Evolutionary conservation across 2,888 invertebrate species (phyloP).

Genomic region (Drosophila anomalata): DNA sequence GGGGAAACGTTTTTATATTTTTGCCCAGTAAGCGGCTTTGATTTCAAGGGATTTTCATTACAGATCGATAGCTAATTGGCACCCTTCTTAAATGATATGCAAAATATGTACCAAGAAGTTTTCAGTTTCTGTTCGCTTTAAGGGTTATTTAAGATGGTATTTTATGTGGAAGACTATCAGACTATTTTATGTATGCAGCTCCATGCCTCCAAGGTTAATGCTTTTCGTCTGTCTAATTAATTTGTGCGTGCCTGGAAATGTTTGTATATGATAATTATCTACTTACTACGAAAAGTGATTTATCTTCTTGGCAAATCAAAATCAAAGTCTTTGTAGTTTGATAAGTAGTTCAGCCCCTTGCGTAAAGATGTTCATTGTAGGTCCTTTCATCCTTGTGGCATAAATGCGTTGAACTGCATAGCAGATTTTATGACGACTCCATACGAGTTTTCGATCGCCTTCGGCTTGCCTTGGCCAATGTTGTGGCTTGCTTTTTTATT

Average conservation of each 20-base stretch:
- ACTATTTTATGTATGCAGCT: constrained; percentile 21
- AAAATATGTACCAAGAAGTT: neutral
- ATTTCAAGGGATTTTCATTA: constrained; percentile 47
- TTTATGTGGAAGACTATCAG: neutral
- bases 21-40: constrained; percentile 43
- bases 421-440: constrained; percentile 66
- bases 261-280: too few relatives aligned
- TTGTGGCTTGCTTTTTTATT: constrained; percentile 50
- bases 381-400: constrained; percentile 9
- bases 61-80: constrained; percentile 45
- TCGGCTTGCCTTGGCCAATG: constrained; percentile 23
- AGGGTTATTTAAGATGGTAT: neutral
- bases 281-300: neutral
- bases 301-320: neutral
- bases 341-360: too few relatives aligned
- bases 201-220: constrained; percentile 16
- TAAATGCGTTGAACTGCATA: constrained; percentile 59
- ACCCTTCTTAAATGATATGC: constrained; percentile 10
- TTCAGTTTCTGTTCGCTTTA: neutral
- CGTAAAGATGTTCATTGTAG: neutral
- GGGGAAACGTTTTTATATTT: constrained; percentile 26
- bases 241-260: constrained; percentile 10
- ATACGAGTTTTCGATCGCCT: constrained; percentile 56
- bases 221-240: constrained; percentile 21
- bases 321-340: neutral